Evolutionary conservation across 2,797 vertebrate genomes (phyloP).

Genomic region (Helarctos malayanus): DNA sequence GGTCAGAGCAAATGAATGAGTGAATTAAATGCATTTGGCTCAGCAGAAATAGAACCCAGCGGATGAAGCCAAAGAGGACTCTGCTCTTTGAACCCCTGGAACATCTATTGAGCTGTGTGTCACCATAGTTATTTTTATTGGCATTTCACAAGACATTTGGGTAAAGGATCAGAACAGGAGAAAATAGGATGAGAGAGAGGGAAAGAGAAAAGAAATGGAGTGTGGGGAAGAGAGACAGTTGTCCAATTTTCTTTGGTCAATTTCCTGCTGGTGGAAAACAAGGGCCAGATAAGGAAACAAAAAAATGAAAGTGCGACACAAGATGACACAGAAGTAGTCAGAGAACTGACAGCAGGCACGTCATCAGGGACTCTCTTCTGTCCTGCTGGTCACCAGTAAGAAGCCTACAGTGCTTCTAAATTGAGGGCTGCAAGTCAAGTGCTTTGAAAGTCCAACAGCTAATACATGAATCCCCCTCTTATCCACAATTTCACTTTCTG

Average conservation of each 20-base stretch:
- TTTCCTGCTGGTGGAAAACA: neutral
- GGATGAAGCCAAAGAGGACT: constrained; percentile 55
- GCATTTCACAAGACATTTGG: constrained; percentile 10
- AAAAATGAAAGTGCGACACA: neutral
- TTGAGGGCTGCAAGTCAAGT: neutral
- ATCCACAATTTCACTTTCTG: neutral
- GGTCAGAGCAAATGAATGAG: constrained; percentile 76
- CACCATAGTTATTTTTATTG: constrained; percentile 21
- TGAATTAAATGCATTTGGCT: constrained; percentile 75
- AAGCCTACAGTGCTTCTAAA: neutral
- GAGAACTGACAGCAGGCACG: neutral
- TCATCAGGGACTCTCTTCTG: neutral
- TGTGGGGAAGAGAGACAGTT: neutral
- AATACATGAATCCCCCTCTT: neutral
- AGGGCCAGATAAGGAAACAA: neutral
- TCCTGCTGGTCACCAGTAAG: neutral
- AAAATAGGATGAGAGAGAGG: neutral
- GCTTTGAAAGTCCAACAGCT: neutral
- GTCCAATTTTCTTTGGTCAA: neutral
- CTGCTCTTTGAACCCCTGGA: constrained; percentile 14
- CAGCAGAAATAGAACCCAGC: constrained; percentile 55
- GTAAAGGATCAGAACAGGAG: neutral
- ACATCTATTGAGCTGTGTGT: constrained; percentile 43
- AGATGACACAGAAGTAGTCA: neutral
- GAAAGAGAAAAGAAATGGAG: neutral